Conservation (phyloP, 2,797 vertebrate species). For the Bothrops alternatus region DNA sequence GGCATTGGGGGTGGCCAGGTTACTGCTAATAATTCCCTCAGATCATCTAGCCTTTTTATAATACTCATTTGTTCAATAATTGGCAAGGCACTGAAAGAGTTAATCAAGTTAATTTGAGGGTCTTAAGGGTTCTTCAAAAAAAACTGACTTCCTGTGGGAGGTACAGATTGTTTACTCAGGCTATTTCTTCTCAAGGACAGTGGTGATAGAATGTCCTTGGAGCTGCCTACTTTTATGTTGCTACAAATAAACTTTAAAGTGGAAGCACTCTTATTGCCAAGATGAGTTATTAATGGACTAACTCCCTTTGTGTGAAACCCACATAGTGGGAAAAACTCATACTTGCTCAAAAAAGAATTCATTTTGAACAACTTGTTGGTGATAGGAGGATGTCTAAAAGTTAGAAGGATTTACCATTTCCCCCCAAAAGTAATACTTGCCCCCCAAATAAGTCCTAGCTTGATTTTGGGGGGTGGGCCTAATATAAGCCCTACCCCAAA, state of each 20-base stretch:
- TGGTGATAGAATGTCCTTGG: neutral
- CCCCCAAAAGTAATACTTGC: no score
- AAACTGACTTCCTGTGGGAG: neutral
- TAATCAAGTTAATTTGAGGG: neutral
- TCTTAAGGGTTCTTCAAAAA: neutral
- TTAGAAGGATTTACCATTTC: neutral
- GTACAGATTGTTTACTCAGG: neutral
- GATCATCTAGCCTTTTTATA: neutral
- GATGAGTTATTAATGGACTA: neutral
- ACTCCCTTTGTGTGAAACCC: neutral
- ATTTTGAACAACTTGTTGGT: neutral
- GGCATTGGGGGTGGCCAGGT: neutral
- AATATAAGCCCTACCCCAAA: no score
- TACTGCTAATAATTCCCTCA: neutral
- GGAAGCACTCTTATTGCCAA: neutral
- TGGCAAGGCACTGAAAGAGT: neutral
- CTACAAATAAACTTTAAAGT: neutral
- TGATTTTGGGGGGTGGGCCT: no score
- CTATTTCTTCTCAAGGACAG: neutral
- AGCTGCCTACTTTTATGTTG: neutral
- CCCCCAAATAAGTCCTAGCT: no score
- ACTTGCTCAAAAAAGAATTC: neutral
- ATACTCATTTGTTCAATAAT: neutral
- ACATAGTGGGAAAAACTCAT: neutral
- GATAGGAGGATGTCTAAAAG: neutral